Conservation (phyloP, 2,888 invertebrate genomes). For the Hydraecia micacea region DNA sequence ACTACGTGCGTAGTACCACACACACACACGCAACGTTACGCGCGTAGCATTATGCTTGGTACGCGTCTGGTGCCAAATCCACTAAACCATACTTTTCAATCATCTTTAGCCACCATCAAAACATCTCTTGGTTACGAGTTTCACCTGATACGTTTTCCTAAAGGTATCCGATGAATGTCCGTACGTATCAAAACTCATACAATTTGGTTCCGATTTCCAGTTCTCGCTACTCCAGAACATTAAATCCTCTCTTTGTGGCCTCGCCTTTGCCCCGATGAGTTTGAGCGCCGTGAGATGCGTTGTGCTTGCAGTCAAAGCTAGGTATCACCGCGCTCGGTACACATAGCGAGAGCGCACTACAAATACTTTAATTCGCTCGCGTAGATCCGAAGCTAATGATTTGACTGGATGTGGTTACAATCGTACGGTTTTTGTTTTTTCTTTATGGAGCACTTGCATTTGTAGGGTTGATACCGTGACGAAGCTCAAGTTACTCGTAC, state of each 20-base stretch:
- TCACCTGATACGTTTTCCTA: neutral
- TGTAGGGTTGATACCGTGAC: neutral
- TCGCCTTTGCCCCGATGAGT: constrained; percentile 53
- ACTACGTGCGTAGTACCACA: neutral
- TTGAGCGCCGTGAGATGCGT: constrained; percentile 59
- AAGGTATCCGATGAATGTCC: neutral
- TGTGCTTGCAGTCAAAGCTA: constrained; percentile 64
- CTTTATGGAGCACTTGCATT: neutral
- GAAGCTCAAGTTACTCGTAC: neutral
- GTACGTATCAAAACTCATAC: neutral
- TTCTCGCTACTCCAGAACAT: neutral
- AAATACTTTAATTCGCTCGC: constrained; percentile 71
- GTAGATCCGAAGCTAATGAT: constrained; percentile 27
- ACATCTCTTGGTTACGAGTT: neutral
- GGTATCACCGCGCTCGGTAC: constrained; percentile 62
- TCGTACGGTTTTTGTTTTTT: neutral
- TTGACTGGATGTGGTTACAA: constrained; percentile 43
- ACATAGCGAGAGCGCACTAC: constrained; percentile 62
- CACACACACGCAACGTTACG: neutral
- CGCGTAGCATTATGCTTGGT: neutral
- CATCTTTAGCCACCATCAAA: neutral
- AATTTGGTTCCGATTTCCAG: constrained; percentile 1
- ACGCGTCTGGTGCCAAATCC: neutral
- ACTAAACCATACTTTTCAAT: neutral
- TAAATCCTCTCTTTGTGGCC: constrained; percentile 35